Evolutionary conservation across 1,140 invertebrate genomes (phyloP), one percentile per base, ranked within the genome.

Genomic region (Pinna nobilis): DNA sequence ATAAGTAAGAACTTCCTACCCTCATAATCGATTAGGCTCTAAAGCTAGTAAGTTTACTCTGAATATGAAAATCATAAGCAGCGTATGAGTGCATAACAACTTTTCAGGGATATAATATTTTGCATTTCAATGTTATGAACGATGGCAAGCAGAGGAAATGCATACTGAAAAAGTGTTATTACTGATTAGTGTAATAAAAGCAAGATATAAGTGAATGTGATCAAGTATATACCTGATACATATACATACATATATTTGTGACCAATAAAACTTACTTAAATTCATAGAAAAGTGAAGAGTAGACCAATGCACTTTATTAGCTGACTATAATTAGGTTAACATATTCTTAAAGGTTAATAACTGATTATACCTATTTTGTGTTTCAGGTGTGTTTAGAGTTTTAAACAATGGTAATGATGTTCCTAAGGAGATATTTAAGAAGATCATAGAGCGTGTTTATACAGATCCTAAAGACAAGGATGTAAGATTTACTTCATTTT

Each of bases 371-470:
- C n/a, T 20, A 23, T 63, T 61, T 15, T 20, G 57, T 41, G 18
- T 77, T 69, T n/a, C 39, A 75, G 73, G 66, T 59, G 41, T 75
- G 30, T 70, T 70, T 44, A 30, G 53, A 20, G 18, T 75, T 6
- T 55, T 75, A 18, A 70, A 75, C 41, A 75, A 75, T 66, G 60
- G 51, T 18, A 68, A 75, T 11, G 60, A 67, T 35, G 60, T 75
- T 41, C 67, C 66, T n/a, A 75, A 70, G 53, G 66, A 67, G 11
- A 66, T 64, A 28, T 75, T 75, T 50, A 65, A 47, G 11, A 69
- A 75, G 25, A 70, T 75, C 13, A 64, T 75, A 55, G 73, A 75
- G 53, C 74, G 78, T 75, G 65, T 84, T 15, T 86, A 75, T 51
- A 44, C 61, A 23, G 18, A 84, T 57, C 77, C 82, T 20, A 70